A percentile compares a stretch with the other conserved stretches of the same genome.
phyloP scores from a whole-genome alignment of 2,113 vertebrate genomes.

The Cygnus atratus region DNA sequence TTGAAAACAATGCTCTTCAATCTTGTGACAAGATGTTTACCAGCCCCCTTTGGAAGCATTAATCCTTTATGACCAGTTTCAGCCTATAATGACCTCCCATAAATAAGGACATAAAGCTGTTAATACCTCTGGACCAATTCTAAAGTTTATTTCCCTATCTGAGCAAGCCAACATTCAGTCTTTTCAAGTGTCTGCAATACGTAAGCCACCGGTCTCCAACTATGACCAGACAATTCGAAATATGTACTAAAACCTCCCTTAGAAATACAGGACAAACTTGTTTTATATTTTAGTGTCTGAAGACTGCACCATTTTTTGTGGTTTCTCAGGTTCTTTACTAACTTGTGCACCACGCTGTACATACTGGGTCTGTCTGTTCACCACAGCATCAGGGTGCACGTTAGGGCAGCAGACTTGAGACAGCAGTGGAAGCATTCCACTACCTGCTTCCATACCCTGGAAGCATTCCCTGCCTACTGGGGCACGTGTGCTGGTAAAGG shows the following conservation, averaged over 20 bases:
- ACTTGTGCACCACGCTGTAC: too few relatives aligned
- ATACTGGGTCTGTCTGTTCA: background rate
- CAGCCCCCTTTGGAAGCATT: background rate
- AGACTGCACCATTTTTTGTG: background rate
- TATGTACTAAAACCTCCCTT: background rate
- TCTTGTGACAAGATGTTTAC: slow-evolving; percentile 2
- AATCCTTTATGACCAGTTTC: background rate
- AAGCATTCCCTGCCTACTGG: background rate
- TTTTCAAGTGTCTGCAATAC: background rate
- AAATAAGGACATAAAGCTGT: slow-evolving; percentile 8
- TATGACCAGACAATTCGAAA: background rate
- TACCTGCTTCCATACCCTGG: too few relatives aligned
- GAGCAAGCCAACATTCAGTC: background rate
- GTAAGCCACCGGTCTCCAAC: background rate
- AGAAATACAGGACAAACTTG: background rate
- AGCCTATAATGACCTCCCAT: slow-evolving; percentile 2
- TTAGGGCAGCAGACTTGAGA: background rate
- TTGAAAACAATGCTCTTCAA: background rate
- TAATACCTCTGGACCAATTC: background rate
- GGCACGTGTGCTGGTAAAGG: background rate
- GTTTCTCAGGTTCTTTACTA: background rate
- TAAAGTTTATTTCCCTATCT: background rate
- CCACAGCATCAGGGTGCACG: background rate
- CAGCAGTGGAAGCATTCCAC: too few relatives aligned
- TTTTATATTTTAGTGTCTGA: background rate